Percentiles rank a stretch among this genome's conserved stretches.
phyloP scores from a whole-genome alignment of 2,888 invertebrate species.

The Cephus runcator region DNA sequence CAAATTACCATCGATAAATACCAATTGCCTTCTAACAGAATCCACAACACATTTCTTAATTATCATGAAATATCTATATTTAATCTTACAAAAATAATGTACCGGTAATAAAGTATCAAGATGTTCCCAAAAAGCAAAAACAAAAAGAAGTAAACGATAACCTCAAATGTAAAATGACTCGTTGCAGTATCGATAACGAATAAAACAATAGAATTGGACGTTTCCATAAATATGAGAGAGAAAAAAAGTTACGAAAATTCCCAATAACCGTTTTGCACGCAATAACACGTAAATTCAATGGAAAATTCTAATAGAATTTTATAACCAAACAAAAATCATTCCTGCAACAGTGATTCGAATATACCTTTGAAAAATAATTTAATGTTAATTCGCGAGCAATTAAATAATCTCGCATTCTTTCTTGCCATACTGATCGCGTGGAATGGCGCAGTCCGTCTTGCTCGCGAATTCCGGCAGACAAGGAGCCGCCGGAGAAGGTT shows the following conservation, averaged over 20 bases:
- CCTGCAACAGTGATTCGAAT: not conserved
- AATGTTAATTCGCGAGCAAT: slow-evolving; percentile 19
- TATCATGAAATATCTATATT: not conserved
- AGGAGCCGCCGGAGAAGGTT: slow-evolving; percentile 18
- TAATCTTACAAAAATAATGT: not conserved
- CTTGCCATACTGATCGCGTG: slow-evolving; percentile 15
- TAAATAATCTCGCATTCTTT: slow-evolving; percentile 15
- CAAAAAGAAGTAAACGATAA: not conserved
- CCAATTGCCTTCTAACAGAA: not conserved
- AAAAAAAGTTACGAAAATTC: not conserved
- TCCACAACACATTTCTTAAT: not conserved
- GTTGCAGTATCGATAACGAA: not conserved
- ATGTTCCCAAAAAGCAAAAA: not conserved
- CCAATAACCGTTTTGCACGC: not conserved
- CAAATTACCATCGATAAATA: not conserved
- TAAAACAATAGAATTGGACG: not conserved
- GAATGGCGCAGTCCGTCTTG: slow-evolving; percentile 27
- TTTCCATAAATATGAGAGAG: not conserved
- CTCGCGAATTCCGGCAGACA: slow-evolving; percentile 17
- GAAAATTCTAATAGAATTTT: not conserved
- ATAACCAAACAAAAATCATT: not conserved
- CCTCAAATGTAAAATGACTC: not conserved
- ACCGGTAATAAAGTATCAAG: not conserved
- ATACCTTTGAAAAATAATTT: not conserved
- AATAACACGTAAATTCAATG: not conserved